Evolutionary conservation across 2,888 invertebrate species (phyloP).

Genomic region (Rhingia rostrata): DNA sequence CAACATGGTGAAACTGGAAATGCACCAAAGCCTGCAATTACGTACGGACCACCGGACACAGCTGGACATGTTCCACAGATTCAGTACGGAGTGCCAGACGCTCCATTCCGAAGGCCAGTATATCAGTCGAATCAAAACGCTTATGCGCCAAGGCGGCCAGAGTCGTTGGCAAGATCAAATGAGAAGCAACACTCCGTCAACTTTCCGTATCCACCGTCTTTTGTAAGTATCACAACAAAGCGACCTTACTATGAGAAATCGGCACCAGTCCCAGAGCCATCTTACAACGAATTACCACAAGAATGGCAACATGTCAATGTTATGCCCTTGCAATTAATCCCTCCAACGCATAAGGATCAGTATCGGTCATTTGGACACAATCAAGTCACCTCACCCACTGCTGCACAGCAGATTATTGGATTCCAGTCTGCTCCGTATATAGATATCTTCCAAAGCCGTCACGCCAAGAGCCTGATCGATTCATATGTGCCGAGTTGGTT

Average conservation of each 20-base stretch:
- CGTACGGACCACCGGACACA: conserved; percentile 67
- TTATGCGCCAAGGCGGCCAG: conserved; percentile 78
- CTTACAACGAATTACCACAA: conserved; percentile 42
- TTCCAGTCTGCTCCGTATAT: conserved; percentile 76
- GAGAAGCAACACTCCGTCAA: conserved; percentile 73
- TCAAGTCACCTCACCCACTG: neutral
- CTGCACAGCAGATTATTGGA: neutral
- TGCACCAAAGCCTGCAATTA: conserved; percentile 54
- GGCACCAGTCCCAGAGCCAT: conserved; percentile 4
- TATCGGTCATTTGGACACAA: conserved; percentile 37
- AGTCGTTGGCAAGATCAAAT: conserved; percentile 17
- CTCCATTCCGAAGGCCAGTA: conserved; percentile 57
- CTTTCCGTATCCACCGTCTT: conserved; percentile 81
- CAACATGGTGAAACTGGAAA: conserved; percentile 1
- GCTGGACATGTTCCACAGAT: conserved; percentile 43
- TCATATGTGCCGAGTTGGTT: conserved; percentile 86
- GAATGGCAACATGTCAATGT: conserved; percentile 42
- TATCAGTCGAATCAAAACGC: conserved; percentile 80
- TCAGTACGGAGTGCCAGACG: conserved; percentile 50
- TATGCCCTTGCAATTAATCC: conserved; percentile 44
- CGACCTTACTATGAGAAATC: conserved; percentile 36
- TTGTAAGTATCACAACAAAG: conserved; percentile 79
- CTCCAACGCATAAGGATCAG: conserved; percentile 32
- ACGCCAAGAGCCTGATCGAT: conserved; percentile 84
- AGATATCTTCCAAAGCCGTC: conserved; percentile 79